These are phyloP conservation scores for Erebia palarica DNA, from an alignment of 2,888 invertebrate genomes.

Conservation along the genomic window DNA sequence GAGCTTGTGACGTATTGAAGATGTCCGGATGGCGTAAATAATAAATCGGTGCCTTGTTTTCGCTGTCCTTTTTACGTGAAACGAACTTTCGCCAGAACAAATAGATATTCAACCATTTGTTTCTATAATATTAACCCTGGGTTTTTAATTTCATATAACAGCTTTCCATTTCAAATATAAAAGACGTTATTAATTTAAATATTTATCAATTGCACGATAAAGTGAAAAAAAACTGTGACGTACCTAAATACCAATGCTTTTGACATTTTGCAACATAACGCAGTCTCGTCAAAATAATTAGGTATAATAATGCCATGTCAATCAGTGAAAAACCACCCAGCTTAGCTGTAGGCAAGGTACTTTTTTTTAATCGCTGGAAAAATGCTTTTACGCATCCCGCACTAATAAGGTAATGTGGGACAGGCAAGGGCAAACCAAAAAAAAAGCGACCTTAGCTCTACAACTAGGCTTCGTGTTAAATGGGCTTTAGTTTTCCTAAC, in stretches of 20 bases:
- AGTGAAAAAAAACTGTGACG: neutral
- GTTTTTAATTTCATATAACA: neutral
- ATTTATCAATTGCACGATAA: neutral
- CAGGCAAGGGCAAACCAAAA: too few relatives aligned
- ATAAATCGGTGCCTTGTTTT: too few relatives aligned
- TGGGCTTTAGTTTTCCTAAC: slow-evolving; percentile 1
- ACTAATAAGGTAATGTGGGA: neutral
- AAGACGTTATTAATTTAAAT: slow-evolving; percentile 11
- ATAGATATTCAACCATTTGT: neutral
- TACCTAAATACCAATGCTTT: slow-evolving; percentile 4
- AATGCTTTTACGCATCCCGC: too few relatives aligned
- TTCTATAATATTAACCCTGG: neutral
- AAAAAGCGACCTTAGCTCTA: neutral
- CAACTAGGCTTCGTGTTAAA: neutral
- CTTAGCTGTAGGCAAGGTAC: neutral
- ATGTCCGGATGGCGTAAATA: too few relatives aligned
- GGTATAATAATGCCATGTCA: neutral
- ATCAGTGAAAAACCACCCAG: neutral
- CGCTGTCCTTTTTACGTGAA: too few relatives aligned
- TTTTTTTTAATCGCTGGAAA: too few relatives aligned
- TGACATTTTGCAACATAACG: slow-evolving; percentile 3
- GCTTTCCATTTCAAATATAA: slow-evolving; percentile 8
- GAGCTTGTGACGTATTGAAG: too few relatives aligned
- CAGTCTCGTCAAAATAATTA: neutral
- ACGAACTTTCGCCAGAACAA: neutral